Conservation (phyloP, 2,113 vertebrate genomes). For the Lophotis ruficrista region DNA sequence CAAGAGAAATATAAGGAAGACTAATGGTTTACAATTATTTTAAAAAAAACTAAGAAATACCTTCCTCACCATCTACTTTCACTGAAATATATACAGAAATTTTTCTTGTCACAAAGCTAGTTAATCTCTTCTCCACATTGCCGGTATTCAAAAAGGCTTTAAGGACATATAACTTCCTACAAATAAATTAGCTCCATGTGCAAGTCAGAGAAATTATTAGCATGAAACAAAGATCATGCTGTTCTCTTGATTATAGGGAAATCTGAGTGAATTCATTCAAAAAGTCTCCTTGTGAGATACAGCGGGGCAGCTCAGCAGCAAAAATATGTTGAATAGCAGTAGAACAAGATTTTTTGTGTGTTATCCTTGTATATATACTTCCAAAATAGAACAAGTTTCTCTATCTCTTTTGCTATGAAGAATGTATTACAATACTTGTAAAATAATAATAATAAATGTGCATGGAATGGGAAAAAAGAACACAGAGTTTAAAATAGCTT, state of each 20-base stretch:
- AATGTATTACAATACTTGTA: background rate
- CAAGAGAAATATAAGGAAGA: background rate
- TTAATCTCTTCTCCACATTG: background rate
- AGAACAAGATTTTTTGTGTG: background rate
- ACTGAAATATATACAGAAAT: background rate
- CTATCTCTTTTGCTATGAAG: background rate
- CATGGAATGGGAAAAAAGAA: background rate
- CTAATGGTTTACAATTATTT: background rate
- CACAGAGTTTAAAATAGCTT: background rate
- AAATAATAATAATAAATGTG: background rate
- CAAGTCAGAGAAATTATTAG: slow-evolving; percentile 54
- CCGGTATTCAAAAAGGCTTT: background rate
- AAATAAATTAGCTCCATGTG: slow-evolving; percentile 38
- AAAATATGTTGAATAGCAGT: background rate
- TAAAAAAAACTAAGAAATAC: background rate
- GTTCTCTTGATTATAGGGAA: slow-evolving; percentile 10
- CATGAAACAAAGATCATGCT: slow-evolving; percentile 22
- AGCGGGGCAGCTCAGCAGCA: background rate
- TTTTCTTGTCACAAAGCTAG: background rate
- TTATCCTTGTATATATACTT: background rate
- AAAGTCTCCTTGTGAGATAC: background rate
- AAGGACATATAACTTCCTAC: background rate
- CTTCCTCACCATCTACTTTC: background rate
- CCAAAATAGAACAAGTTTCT: background rate
- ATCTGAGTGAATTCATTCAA: slow-evolving; percentile 31